Evolutionary conservation across 2,797 vertebrate species (phyloP), one percentile per base, ranked within the genome.

Genomic region (Scomberomorus guttatus): DNA sequence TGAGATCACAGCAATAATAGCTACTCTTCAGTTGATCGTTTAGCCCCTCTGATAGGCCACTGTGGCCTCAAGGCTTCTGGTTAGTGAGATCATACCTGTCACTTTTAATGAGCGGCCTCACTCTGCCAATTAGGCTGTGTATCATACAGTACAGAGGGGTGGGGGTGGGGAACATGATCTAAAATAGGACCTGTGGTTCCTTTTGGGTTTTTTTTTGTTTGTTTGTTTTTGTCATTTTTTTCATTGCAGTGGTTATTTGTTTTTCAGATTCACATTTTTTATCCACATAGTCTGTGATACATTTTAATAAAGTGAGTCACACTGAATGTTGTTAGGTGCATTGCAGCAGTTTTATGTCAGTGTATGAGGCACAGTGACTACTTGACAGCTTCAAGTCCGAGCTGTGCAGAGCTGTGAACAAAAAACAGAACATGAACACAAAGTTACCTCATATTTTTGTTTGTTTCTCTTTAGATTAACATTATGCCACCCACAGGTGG

Each of bases 311-410:
- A 48, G 46, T 5, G 20, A 61, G 46, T 37, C 52, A 17, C 60
- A 55, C 34, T 60, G 55, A 69, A 67, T 64, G 63, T 18, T 13
- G 67, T 48, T 37, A n/a, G 42, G 67, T 10, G 59, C 75, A 79
- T 78, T 90, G 89, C 83, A 90, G 66, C 76, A 78, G 62, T 64
- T 81, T 87, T 83, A 68, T 76, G 22, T 86, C 79, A 84, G 72
- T 75, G 24, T 77, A 72, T 34, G 64, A 82, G 54, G 52, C 64
- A 15, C 46, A n/a, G 56, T 20, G 50, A 46, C 17, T 34, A 1
- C 55, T 61, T 81, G 77, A 80, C 72, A 66, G 24, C 51, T 69
- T 67, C 29, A 44, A 63, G 25, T 69, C 61, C 18, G 17, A 54
- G 67, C 52, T 48, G 29, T 70, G 79, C 54, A 65, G 22, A 65